Evolutionary conservation across 2,113 vertebrate species (phyloP).

Genomic region (Phylloscopus trochiloides): DNA sequence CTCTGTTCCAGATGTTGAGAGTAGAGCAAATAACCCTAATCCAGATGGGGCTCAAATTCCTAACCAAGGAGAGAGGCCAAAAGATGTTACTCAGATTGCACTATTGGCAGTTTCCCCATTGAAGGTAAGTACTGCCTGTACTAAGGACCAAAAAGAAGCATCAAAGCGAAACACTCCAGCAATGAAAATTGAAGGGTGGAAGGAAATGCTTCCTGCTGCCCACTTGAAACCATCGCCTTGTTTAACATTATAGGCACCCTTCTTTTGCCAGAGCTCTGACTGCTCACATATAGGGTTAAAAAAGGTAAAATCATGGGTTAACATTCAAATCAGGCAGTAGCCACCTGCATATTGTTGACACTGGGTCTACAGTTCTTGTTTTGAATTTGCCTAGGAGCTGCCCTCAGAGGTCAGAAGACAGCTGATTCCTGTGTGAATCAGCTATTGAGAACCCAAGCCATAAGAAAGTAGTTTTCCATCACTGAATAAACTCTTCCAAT

Average conservation of each 20-base stretch:
- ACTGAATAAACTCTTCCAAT: background rate
- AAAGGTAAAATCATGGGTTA: background rate
- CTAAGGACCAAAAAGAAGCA: background rate
- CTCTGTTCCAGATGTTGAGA: background rate
- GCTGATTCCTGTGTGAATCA: background rate
- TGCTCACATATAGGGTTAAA: background rate
- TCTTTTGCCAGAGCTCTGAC: background rate
- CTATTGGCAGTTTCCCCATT: background rate
- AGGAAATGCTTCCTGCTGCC: background rate
- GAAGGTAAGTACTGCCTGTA: background rate
- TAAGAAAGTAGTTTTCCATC: background rate
- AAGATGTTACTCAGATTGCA: background rate
- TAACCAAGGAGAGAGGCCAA: background rate
- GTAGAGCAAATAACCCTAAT: background rate
- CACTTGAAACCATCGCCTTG: accelerated
- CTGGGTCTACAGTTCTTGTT: background rate
- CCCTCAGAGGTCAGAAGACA: background rate
- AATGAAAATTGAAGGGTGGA: background rate
- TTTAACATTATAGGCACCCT: background rate
- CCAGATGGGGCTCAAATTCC: background rate
- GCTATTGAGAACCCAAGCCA: accelerated
- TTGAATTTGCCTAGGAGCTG: background rate
- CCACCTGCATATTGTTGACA: background rate
- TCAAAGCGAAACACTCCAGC: background rate
- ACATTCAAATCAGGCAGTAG: background rate